Evolutionary conservation across 1,140 invertebrate species (phyloP), one percentile per base, ranked within the genome.

Genomic region (Zaprionus inermis): DNA sequence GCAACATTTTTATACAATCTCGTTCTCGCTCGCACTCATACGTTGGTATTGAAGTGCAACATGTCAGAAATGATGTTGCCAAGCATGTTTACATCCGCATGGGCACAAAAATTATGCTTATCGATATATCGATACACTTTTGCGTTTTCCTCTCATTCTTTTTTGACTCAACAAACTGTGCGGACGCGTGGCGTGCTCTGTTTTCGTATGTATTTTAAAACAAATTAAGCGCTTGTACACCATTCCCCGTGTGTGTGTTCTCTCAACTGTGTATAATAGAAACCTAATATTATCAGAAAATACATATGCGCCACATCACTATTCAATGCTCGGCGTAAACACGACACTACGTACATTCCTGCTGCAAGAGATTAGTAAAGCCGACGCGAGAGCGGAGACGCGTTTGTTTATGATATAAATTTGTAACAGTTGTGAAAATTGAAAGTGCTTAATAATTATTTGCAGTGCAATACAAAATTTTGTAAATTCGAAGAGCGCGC

Each of bases 151-250:
- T 44, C 64, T 73, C 71, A 73, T 73, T 73, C 71, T 73, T 73
- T 73, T 73, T 52, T 56, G 71, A 68, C 41, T 60, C 71, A 68
- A 68, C 71, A 68, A 73, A 68, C 71, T 56, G 71, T 69, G 57
- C 71, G 65, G 71, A 73, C 71, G 71, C 71, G 71, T 73, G 71
- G 71, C 71, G 65, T 73, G 71, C 49, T 73, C 65, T 69, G 71
- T 61, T 73, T 71, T 73, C 55, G 65, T 73, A 73, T 73, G 71
- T 73, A 73, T 73, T 73, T 69, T 51, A 66, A 46, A 56, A 61
- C 51, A 69, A 73, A 68, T 73, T 49, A 56, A 61, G 22, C 36
- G 52, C 38, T 38, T 68, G 36, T 18, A 11, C 44, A 49, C 18
- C 44, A 49, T 12, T 41, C 36, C 44, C 34, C 65, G 65, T 54